A percentile compares a stretch with the other conserved stretches of the same genome.
Evolutionary conservation across 2,888 invertebrate species (phyloP).

Genomic region (Eustalomyia histrio): DNA sequence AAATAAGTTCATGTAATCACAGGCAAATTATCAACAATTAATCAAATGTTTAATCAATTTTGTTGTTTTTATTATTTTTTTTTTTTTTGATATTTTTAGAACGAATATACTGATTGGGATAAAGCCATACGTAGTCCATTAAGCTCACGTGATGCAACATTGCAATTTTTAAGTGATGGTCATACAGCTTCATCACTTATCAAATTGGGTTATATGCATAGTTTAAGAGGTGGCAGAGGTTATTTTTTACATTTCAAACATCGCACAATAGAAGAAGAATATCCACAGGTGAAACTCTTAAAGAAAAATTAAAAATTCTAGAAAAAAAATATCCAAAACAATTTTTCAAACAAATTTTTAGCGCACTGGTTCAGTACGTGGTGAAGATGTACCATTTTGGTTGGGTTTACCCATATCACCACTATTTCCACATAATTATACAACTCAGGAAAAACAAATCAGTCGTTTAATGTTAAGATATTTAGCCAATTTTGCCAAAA

Average conservation of each 20-base stretch:
- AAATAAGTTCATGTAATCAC: not conserved
- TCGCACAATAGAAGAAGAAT: constrained; percentile 89
- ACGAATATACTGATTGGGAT: constrained; percentile 98
- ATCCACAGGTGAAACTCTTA: constrained; percentile 83
- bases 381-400: constrained; percentile 92
- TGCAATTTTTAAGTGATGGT: constrained; percentile 94
- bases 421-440: constrained; percentile 88
- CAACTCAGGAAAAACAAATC: constrained; percentile 87
- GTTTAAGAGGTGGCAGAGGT: constrained; percentile 88
- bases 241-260: constrained; percentile 94
- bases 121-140: constrained; percentile 91
- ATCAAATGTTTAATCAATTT: not conserved
- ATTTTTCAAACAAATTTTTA: constrained; percentile 73
- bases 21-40: not conserved
- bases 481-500: constrained; percentile 91
- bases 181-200: constrained; percentile 93
- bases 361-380: constrained; percentile 90
- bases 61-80: not conserved
- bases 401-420: constrained; percentile 88
- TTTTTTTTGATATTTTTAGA: constrained; percentile 79
- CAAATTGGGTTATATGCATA: constrained; percentile 89
- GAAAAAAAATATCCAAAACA: no score
- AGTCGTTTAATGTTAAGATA: constrained; percentile 90
- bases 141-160: constrained; percentile 90
- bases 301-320: no score